Evolutionary conservation across 1,140 invertebrate genomes (phyloP).

Genomic region (Cydia strobilella): DNA sequence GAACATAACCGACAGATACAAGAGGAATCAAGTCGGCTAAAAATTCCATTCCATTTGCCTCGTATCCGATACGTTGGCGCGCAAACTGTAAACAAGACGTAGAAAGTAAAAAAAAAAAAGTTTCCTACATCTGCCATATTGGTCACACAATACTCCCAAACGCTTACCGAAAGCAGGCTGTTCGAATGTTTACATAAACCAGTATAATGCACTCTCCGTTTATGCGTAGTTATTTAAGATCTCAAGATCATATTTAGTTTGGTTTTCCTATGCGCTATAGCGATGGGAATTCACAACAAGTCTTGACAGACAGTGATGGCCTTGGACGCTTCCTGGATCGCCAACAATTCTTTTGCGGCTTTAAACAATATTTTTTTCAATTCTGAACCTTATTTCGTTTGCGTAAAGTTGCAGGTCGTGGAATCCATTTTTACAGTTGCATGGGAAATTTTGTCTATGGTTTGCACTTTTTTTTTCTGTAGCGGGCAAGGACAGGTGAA

Average conservation of each 20-base stretch:
- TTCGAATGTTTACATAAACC: not conserved
- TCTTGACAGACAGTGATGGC: constrained; percentile 1
- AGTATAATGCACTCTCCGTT: not conserved
- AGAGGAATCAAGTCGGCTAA: not conserved
- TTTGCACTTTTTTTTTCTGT: constrained; percentile 13
- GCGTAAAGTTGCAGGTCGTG: not conserved
- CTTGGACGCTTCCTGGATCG: constrained; percentile 13
- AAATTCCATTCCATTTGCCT: constrained; percentile 10
- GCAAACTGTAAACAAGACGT: constrained; percentile 10
- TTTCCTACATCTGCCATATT: constrained; percentile 16
- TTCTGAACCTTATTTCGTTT: not conserved
- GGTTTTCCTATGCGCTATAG: not conserved
- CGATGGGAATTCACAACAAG: constrained; percentile 3
- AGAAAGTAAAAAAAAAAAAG: constrained; percentile 16
- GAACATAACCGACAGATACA: not conserved
- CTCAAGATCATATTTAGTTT: not conserved
- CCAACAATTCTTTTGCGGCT: not conserved
- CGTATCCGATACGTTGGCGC: not conserved
- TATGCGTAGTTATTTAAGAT: not conserved
- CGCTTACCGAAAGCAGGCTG: not conserved
- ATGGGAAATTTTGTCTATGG: not conserved
- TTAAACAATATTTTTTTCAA: not conserved
- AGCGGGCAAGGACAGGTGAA: constrained; percentile 11
- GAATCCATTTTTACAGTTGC: not conserved
- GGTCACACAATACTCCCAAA: not conserved